A percentile compares a stretch with the other conserved stretches of the same genome.
These are phyloP conservation scores for Ardeotis arabs DNA, from an alignment of 2,113 vertebrate genomes.

Conservation along the genomic window DNA sequence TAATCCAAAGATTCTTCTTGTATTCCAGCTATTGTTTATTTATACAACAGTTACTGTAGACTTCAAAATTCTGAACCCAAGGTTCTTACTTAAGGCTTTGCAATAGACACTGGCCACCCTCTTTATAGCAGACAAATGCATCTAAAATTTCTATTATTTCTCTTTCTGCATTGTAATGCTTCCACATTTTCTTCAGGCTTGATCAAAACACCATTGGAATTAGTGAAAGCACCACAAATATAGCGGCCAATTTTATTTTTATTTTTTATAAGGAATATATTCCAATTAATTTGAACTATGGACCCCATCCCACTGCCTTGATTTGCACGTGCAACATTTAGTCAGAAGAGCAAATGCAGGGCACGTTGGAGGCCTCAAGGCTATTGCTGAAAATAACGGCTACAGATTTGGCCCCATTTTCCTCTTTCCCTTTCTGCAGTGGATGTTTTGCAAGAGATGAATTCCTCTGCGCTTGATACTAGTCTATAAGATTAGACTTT, in stretches of 20 bases:
- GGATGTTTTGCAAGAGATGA: constrained; percentile 16
- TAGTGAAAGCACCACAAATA: not conserved
- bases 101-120: not conserved
- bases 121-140: not conserved
- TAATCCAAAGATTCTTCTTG: not conserved
- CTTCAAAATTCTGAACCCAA: not conserved
- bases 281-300: not conserved
- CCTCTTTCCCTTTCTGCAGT: constrained; percentile 2
- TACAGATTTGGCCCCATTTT: not conserved
- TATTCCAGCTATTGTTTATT: not conserved
- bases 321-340: not conserved
- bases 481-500: constrained; percentile 61
- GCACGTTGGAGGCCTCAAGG: not conserved
- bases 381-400: not conserved
- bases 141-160: not conserved
- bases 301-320: not conserved
- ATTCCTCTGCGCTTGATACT: constrained; percentile 36
- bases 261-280: not conserved
- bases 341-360: not conserved
- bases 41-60: not conserved
- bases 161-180: not conserved
- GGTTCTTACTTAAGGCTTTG: not conserved
- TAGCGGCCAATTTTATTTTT: not conserved
- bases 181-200: not conserved
- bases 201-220: not conserved